Base-by-base conservation (phyloP, 2,113 vertebrate genomes). In the Okapia johnstoni region DNA sequence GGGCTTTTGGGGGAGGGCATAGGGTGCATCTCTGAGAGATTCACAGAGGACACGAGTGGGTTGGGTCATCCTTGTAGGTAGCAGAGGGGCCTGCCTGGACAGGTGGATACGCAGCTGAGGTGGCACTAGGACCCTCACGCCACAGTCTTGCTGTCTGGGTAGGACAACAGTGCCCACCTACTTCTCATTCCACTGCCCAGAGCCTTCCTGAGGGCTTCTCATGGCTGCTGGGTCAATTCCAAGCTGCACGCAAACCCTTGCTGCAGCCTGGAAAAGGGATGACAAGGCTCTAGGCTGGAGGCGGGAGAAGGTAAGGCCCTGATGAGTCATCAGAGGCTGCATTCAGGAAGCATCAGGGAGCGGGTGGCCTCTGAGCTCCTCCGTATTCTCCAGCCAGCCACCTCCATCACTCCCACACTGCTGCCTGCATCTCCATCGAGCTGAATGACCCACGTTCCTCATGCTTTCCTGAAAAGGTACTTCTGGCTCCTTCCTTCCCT, bases 341-440 rank as follows among this genome's bases (percentile, higher is more conserved):
- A 76, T 40, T 14, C 25, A 7, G 33, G 86, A 50, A 19, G 14
- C 26, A 3, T n/a, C 3, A 4, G 48, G 85, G 73, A 70, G 23
- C 11, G 3, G 66, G 26, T 14, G 26, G 33, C 70, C 23, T 16
- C 21, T 5, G 23, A 83, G 26, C 19, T 33, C 60, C 55, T 66
- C 61, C 16, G 21, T 15, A 6, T 30, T 94, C 73, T 63, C 88
- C 57, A 40, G 40, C 80, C 63, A 40, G 3, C n/a, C 40, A 43
- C 19, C 79, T 55, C 61, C 21, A 2, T n/a, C 33, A 16, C 58
- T 15, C 14, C 3, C 13, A 0, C 33, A 50, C 3, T 0, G 14
- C 57, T 85, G 66, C 61, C 36, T 60, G 25, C 80, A 25, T 61
- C 84, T 93, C 89, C 57, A 3, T 94, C 50, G 85, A 66, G 92